A percentile compares a stretch with the other conserved stretches of the same genome.
phyloP scores from a whole-genome alignment of 2,797 vertebrate species.

The Benthosema pterotum region DNA sequence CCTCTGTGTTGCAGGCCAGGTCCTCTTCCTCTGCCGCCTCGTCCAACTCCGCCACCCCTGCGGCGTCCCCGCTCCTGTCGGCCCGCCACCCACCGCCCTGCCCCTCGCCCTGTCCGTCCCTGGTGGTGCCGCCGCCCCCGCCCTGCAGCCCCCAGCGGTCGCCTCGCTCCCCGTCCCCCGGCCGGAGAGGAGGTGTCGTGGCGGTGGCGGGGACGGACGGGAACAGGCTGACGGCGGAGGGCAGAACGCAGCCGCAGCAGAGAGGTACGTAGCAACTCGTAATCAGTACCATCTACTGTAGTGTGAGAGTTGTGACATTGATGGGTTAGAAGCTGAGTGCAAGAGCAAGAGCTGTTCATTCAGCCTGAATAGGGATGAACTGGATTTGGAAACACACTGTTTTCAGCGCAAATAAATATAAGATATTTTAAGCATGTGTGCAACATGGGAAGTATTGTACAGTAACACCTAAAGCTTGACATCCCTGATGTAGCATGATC shows the following conservation, averaged over 20 bases:
- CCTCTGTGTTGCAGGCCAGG: constrained; percentile 71
- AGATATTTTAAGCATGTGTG: too few relatives aligned
- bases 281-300: too few relatives aligned
- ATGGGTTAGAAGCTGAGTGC: too few relatives aligned
- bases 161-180: constrained; percentile 63
- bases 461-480: too few relatives aligned
- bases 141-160: constrained; percentile 60
- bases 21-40: constrained; percentile 51
- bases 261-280: too few relatives aligned
- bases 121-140: constrained; percentile 56
- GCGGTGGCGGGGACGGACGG: constrained; percentile 85
- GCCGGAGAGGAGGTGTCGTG: constrained; percentile 81
- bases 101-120: constrained; percentile 74
- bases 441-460: too few relatives aligned
- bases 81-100: constrained; percentile 58
- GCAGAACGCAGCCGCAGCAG: constrained; percentile 82
- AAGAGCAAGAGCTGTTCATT: too few relatives aligned
- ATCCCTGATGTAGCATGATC: too few relatives aligned
- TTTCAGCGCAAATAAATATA: too few relatives aligned
- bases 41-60: constrained; percentile 60
- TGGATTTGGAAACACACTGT: too few relatives aligned
- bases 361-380: too few relatives aligned
- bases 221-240: constrained; percentile 87
- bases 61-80: constrained; percentile 55
- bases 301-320: too few relatives aligned